Percentiles rank a stretch among this genome's conserved stretches.
Evolutionary conservation across 2,888 invertebrate genomes (phyloP).

Genomic region (Trichopria drosophilae): DNA sequence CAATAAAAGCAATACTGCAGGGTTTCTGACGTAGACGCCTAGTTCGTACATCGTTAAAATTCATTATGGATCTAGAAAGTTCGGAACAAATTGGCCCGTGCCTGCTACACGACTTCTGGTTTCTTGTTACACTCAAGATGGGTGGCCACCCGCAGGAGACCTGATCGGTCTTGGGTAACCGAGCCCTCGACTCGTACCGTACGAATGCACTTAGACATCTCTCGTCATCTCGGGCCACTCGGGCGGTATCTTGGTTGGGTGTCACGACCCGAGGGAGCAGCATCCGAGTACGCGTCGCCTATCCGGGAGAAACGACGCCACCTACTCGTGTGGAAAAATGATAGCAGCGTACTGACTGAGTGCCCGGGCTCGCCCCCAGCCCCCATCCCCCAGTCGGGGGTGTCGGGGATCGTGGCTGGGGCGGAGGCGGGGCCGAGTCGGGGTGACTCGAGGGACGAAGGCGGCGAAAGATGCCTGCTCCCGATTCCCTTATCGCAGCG

Average conservation of each 20-base stretch:
- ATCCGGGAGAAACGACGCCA: constrained; percentile 24
- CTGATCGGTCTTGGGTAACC: no score
- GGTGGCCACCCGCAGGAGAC: no score
- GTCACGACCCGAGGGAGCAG: constrained; percentile 33
- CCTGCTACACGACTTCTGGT: no score
- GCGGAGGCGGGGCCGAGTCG: constrained; percentile 29
- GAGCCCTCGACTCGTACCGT: no score
- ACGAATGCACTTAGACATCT: constrained; percentile 8
- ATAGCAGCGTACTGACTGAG: constrained; percentile 53
- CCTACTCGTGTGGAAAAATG: constrained; percentile 63
- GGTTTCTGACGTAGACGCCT: no score
- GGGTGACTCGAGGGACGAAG: constrained; percentile 55
- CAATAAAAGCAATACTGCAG: no score
- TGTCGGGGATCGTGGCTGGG: constrained; percentile 1
- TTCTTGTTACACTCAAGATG: no score
- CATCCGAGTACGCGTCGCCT: constrained; percentile 26
- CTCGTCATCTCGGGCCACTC: constrained; percentile 9
- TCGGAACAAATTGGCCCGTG: no score
- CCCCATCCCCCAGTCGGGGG: constrained; percentile 24
- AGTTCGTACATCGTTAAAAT: no score
- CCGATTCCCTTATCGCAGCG: constrained; percentile 57
- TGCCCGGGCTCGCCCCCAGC: constrained; percentile 35
- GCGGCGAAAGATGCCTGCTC: constrained; percentile 56
- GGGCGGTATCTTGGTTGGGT: constrained; percentile 27
- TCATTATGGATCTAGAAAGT: no score